Conservation (phyloP, 2,888 invertebrate species). For the Lydus trimaculatus region DNA sequence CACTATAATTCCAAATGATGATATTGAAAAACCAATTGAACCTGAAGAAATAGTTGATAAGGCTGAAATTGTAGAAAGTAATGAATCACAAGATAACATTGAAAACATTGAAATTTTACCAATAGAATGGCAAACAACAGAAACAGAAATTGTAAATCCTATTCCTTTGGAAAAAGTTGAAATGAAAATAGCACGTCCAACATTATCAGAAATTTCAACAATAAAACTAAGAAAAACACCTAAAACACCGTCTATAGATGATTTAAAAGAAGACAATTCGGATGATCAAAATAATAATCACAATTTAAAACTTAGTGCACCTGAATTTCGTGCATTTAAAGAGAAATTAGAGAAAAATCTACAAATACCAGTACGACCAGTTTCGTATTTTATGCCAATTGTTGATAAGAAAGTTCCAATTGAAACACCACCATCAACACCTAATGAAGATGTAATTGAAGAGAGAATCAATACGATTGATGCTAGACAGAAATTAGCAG, state of each 20-base stretch:
- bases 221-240: conserved; percentile 11
- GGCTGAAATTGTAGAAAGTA: neutral
- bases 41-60: neutral
- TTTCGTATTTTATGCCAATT: conserved; percentile 7
- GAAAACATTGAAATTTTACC: neutral
- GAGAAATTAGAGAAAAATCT: conserved; percentile 41
- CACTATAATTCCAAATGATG: neutral
- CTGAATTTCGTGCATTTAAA: conserved; percentile 42
- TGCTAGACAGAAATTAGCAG: conserved; percentile 23
- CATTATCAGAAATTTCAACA: neutral
- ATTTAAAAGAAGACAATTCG: conserved; percentile 11
- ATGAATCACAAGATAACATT: neutral
- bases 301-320: conserved; percentile 35
- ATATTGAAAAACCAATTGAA: neutral
- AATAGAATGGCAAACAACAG: neutral
- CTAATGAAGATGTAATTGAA: conserved; percentile 28
- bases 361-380: conserved; percentile 16
- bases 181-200: neutral
- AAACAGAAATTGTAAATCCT: neutral
- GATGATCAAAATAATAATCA: conserved; percentile 34
- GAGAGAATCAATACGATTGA: conserved; percentile 29
- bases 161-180: neutral
- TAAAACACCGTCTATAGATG: conserved; percentile 21
- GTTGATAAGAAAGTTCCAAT: conserved; percentile 17
- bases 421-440: conserved; percentile 8